Evolutionary conservation across 1,140 invertebrate species (phyloP).

Genomic region (Euura saliciscinereae): DNA sequence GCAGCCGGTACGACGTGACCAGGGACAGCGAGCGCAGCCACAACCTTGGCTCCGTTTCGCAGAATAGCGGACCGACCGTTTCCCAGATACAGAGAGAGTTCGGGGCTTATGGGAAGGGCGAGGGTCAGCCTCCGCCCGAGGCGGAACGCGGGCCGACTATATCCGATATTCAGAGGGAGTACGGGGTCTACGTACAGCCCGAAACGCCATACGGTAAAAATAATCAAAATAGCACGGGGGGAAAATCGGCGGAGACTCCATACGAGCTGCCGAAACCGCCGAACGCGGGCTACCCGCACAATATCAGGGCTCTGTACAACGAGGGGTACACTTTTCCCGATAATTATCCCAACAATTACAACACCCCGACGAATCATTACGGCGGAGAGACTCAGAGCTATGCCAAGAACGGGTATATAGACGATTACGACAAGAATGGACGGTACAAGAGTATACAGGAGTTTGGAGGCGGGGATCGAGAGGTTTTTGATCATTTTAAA

Average conservation of each 20-base stretch:
- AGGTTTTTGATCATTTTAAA: conserved; percentile 40
- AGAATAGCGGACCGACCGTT: conserved; percentile 28
- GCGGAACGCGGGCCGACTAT: conserved; percentile 25
- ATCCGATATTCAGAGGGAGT: conserved; percentile 35
- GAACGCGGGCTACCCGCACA: conserved; percentile 29
- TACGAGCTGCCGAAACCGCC: conserved; percentile 40
- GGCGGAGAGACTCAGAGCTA: conserved; percentile 36
- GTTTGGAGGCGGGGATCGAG: conserved; percentile 36
- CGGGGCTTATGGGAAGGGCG: conserved; percentile 27
- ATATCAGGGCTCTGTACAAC: conserved; percentile 29
- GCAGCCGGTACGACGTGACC: conserved; percentile 42
- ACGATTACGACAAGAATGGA: conserved; percentile 41
- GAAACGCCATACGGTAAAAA: conserved; percentile 34
- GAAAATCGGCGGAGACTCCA: conserved; percentile 29
- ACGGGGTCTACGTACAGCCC: conserved; percentile 27
- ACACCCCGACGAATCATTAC: conserved; percentile 53
- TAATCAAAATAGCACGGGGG: conserved; percentile 28
- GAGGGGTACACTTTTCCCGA: conserved; percentile 36
- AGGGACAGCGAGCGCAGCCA: conserved; percentile 27
- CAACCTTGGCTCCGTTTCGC: conserved; percentile 26
- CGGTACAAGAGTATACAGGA: conserved; percentile 33
- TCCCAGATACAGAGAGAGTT: conserved; percentile 38
- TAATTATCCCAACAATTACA: conserved; percentile 39
- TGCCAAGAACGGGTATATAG: conserved; percentile 46
- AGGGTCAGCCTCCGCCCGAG: conserved; percentile 27